Conservation (phyloP, 2,113 vertebrate species). For the Clinocottus analis region DNA sequence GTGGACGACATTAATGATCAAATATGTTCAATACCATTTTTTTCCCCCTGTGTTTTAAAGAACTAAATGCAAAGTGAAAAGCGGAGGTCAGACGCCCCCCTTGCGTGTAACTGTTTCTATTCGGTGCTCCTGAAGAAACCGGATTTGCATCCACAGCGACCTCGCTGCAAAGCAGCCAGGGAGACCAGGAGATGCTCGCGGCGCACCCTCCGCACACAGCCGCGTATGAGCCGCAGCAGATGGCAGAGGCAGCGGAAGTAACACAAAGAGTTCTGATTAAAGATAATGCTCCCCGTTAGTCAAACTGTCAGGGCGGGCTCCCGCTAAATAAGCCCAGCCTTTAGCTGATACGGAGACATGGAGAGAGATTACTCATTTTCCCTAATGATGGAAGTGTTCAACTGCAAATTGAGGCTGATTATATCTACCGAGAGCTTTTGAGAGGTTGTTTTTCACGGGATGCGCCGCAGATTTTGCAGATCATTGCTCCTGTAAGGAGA, state of each 20-base stretch:
- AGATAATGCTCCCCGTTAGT: constrained; percentile 76
- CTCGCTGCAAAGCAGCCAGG: neutral
- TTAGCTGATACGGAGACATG: constrained; percentile 56
- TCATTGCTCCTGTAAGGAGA: constrained; percentile 37
- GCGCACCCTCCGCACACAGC: neutral
- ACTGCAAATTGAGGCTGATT: constrained; percentile 76
- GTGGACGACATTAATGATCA: neutral
- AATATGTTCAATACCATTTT: neutral
- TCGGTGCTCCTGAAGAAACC: neutral
- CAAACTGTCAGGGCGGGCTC: constrained; percentile 62
- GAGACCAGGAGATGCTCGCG: constrained; percentile 37
- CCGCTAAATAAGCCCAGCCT: constrained; percentile 64
- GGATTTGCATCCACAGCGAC: constrained; percentile 14
- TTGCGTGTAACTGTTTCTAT: constrained; percentile 3
- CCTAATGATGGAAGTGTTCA: constrained; percentile 67
- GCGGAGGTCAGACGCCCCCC: constrained; percentile 2
- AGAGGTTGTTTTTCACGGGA: constrained; percentile 54
- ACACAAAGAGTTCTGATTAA: constrained; percentile 83
- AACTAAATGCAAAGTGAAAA: neutral
- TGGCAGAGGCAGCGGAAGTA: constrained; percentile 76
- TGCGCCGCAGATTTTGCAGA: constrained; percentile 43
- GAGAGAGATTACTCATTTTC: constrained; percentile 65
- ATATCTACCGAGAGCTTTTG: constrained; percentile 60
- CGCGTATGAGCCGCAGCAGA: constrained; percentile 64
- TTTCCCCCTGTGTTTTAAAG: neutral